Evolutionary conservation across 2,113 vertebrate species (phyloP).

Genomic region (Scatophagus argus): DNA sequence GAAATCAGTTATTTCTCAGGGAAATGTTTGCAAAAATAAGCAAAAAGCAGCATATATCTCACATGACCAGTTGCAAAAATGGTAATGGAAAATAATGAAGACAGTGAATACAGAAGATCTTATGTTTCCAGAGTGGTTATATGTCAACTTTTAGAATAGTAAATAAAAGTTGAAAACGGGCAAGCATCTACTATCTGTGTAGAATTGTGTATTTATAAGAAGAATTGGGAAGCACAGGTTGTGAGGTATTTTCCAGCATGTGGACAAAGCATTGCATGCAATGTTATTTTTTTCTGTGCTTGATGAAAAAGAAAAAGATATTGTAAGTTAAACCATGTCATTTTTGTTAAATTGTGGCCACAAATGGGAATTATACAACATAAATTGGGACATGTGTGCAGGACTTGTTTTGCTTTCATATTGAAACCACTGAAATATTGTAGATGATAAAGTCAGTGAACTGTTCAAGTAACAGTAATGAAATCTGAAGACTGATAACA

Average conservation of each 20-base stretch:
- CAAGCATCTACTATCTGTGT: background rate
- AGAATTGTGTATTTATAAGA: background rate
- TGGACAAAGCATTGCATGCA: no score
- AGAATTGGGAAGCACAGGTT: background rate
- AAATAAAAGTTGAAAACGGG: background rate
- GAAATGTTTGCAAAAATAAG: slow-evolving; percentile 2
- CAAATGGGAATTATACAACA: no score
- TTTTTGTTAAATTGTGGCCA: no score
- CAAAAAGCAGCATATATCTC: background rate
- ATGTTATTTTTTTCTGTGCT: no score
- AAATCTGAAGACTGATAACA: background rate
- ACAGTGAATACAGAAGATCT: background rate
- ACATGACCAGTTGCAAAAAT: background rate
- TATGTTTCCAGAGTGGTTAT: background rate
- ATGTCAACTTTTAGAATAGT: background rate
- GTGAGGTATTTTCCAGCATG: no score
- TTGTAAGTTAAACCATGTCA: no score
- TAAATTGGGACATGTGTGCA: no score
- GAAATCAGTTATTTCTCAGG: slow-evolving; percentile 41
- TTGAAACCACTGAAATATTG: background rate
- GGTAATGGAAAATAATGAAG: background rate
- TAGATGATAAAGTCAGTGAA: background rate
- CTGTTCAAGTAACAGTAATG: background rate
- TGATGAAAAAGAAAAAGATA: no score
- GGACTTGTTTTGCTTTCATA: background rate